Conservation (phyloP, 2,113 vertebrate species). For the Sminthopsis crassicaudata region DNA sequence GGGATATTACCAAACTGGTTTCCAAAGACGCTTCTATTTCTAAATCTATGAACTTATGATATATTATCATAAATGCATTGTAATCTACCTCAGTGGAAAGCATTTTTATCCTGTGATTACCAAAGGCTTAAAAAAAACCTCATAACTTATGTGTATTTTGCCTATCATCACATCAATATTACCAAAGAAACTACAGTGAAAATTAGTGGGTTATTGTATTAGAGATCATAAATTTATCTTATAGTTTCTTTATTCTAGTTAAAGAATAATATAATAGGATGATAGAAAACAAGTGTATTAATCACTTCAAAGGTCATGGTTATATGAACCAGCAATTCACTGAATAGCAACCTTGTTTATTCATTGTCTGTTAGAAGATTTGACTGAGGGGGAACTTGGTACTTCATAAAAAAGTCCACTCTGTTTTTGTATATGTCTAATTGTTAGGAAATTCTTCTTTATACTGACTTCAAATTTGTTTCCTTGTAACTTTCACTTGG, state of each 20-base stretch:
- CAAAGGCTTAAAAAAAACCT: neutral
- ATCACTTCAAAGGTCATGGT: neutral
- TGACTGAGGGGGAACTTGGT: neutral
- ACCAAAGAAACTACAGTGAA: neutral
- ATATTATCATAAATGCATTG: neutral
- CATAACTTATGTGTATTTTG: neutral
- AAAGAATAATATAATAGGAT: neutral
- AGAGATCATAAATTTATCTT: neutral
- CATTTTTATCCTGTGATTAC: neutral
- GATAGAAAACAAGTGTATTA: neutral
- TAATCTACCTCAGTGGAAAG: neutral
- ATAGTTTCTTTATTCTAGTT: neutral
- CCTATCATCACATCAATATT: too few species aligned
- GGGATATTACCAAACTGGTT: neutral
- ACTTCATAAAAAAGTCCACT: neutral
- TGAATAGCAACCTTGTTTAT: neutral
- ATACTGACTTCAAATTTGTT: neutral
- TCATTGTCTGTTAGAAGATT: neutral
- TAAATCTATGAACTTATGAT: neutral
- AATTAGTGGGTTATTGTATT: neutral
- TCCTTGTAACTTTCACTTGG: neutral
- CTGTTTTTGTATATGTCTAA: neutral
- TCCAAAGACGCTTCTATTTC: neutral
- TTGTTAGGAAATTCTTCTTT: neutral
- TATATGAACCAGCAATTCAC: neutral